Conservation (phyloP, 2,888 invertebrate species). For the Lasioglossum morio region DNA sequence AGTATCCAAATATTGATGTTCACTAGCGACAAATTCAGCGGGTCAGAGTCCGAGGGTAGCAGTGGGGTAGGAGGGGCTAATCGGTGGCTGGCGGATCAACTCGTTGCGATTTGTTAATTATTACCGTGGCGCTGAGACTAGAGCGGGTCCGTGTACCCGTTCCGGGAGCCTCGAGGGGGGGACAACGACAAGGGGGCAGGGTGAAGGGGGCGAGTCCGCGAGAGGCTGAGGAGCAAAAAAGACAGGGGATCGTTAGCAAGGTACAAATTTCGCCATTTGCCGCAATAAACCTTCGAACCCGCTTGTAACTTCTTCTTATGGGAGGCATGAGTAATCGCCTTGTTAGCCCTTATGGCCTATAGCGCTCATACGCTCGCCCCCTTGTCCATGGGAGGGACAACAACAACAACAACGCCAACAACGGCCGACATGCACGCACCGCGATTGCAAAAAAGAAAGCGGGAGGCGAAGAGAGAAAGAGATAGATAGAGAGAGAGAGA, state of each 20-base stretch:
- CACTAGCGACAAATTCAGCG: no score
- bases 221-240: slow-evolving; percentile 66
- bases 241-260: slow-evolving; percentile 82
- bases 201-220: slow-evolving; percentile 15
- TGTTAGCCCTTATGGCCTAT: slow-evolving; percentile 84
- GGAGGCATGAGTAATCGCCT: slow-evolving; percentile 84
- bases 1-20: no score
- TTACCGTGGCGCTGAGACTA: slow-evolving; percentile 45
- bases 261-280: slow-evolving; percentile 85
- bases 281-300: slow-evolving; percentile 83
- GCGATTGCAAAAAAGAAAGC: slow-evolving; percentile 64
- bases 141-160: slow-evolving; percentile 36
- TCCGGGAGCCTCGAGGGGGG: neutral
- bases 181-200: neutral
- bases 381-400: slow-evolving; percentile 68
- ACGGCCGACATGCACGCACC: slow-evolving; percentile 66
- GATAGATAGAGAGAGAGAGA: slow-evolving; percentile 17
- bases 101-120: slow-evolving; percentile 58
- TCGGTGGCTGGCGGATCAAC: slow-evolving; percentile 50
- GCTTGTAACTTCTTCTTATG: slow-evolving; percentile 84
- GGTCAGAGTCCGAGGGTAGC: neutral
- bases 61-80: slow-evolving; percentile 5
- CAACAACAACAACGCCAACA: slow-evolving; percentile 64
- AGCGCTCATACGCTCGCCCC: slow-evolving; percentile 76
- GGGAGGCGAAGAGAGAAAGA: slow-evolving; percentile 11